Base-by-base conservation (phyloP, 2,888 invertebrate genomes). In the Neuroscelio doddi region DNA sequence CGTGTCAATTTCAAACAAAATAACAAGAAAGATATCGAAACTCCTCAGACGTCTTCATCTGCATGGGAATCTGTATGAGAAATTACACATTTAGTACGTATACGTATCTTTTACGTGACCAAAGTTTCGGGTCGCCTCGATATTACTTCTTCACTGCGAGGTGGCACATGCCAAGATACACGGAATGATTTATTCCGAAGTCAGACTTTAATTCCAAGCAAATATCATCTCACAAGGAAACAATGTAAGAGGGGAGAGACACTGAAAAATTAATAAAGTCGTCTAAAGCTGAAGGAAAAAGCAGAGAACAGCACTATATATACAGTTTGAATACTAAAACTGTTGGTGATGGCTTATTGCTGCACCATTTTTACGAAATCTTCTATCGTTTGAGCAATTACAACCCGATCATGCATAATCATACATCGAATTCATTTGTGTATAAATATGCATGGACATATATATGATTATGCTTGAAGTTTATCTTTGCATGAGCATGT, bases 111-210 rank as follows among this genome's bases (percentile, higher is more conserved):
- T 44, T 58, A 64, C 64, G 58, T 58, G 64, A 57, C 64, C 52
- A 30, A 64, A 64, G 52, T 53, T 63, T 57, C 36, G 39, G 56
- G 63, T 63, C 63, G 57, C 57, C 44, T 46, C 56, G 51, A 63
- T 57, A 63, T 63, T 63, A 63, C 56, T 63, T 64, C 53, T 64
- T 64, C 53, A 64, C 64, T 44, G 53, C 44, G 53, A 58, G 44
- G 44, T 58, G 64, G 53, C 64, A 64, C 49, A 58, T 57, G 64
- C 64, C 63, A 63, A 57, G 63, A 63, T 63, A 63, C 47, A 57
- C 42, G 30, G 47, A 52, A 47, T 58, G 64, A 64, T 57, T 64
- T 64, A 64, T 57, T 64, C 45, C 42, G 49, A 53, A 26, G 24
- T 5, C 24, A 12, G 16, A 21, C 41, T 26, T 12, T 24, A 16